Conservation (phyloP, 2,797 vertebrate genomes). For the Lagodon rhomboides region DNA sequence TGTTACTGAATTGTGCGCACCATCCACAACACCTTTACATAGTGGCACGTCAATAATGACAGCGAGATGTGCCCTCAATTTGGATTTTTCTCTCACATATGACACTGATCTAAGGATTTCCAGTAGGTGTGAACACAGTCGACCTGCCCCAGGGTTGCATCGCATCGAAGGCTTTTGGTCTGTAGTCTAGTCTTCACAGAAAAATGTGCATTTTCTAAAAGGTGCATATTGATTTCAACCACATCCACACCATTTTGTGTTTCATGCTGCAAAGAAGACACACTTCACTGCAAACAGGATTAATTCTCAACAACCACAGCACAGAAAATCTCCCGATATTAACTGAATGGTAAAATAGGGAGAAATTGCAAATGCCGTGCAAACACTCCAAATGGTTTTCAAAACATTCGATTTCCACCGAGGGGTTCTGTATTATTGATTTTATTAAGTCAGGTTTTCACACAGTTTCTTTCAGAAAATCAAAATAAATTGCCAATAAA, state of each 20-base stretch:
- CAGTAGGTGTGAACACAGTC: neutral
- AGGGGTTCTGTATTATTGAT: neutral
- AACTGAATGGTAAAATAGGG: neutral
- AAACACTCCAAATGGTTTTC: neutral
- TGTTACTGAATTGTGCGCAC: conserved; percentile 41
- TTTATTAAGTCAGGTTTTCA: conserved; percentile 1
- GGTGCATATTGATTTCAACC: neutral
- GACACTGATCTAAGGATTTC: conserved; percentile 21
- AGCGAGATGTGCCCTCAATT: conserved; percentile 11
- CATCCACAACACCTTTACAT: conserved; percentile 10
- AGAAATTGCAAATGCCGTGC: neutral
- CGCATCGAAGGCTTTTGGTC: neutral
- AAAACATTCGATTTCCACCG: too few species aligned
- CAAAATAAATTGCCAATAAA: conserved; percentile 8
- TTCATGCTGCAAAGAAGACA: neutral
- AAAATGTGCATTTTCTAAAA: neutral
- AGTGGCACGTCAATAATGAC: conserved; percentile 17
- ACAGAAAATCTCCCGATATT: neutral
- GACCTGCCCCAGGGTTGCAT: neutral
- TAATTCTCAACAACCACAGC: too few species aligned
- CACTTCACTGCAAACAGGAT: neutral
- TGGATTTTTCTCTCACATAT: conserved; percentile 4
- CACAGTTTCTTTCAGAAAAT: neutral
- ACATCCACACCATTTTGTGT: neutral
- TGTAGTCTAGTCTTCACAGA: neutral